Conservation (phyloP, 2,888 invertebrate genomes). For the Dendrolimus pini region DNA sequence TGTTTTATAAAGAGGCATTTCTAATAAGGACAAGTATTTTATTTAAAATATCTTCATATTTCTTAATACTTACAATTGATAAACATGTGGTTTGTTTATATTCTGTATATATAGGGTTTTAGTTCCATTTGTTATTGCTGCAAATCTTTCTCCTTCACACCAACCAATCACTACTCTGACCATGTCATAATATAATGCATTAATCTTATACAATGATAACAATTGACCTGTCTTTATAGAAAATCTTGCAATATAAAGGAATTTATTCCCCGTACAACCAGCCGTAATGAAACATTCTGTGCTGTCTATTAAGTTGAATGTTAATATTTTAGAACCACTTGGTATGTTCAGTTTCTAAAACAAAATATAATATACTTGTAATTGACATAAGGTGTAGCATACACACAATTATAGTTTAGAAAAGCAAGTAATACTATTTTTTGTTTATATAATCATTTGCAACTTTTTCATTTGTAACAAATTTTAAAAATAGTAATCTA, state of each 20-base stretch:
- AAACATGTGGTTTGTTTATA: slow-evolving; percentile 42
- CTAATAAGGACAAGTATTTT: too few relatives aligned
- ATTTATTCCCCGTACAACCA: slow-evolving; percentile 11
- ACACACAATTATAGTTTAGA: too few relatives aligned
- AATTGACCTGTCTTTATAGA: slow-evolving; percentile 44
- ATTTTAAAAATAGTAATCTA: too few relatives aligned
- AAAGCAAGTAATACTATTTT: too few relatives aligned
- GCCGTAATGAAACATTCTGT: slow-evolving; percentile 52
- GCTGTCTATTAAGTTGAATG: slow-evolving; percentile 54
- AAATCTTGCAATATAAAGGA: slow-evolving; percentile 32
- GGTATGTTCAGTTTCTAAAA: slow-evolving; percentile 51
- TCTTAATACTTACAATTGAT: slow-evolving; percentile 33
- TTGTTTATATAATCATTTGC: too few relatives aligned
- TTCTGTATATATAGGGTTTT: slow-evolving; percentile 52
- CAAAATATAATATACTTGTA: slow-evolving; percentile 1
- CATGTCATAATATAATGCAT: slow-evolving; percentile 25
- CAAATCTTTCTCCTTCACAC: slow-evolving; percentile 52
- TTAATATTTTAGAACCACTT: slow-evolving; percentile 30
- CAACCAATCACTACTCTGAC: slow-evolving; percentile 53
- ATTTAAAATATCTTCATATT: neutral
- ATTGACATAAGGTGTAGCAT: too few relatives aligned
- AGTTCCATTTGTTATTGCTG: slow-evolving; percentile 56
- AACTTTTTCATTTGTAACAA: too few relatives aligned
- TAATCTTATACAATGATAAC: slow-evolving; percentile 29
- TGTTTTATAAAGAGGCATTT: too few relatives aligned